Evolutionary conservation across 2,888 invertebrate species (phyloP), one percentile per base, ranked within the genome.

Genomic region (Dryobota labecula): DNA sequence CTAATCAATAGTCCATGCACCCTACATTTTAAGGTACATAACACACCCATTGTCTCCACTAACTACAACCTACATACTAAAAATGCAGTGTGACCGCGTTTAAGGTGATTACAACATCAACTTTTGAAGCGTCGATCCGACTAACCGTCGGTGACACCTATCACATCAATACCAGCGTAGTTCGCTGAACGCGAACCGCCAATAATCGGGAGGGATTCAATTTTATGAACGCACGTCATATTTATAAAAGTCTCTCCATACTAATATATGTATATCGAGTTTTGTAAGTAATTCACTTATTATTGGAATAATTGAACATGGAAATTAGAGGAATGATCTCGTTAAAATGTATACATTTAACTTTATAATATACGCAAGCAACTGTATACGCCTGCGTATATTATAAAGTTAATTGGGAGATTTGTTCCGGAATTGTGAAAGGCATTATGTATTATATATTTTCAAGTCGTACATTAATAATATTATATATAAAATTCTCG

Each of bases 81-180:
- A 45, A 15, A 6, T 51, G 20, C 33, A 51, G 20, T 65, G 15
- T 54, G n/a, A 27, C 58, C 15, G 47, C 36, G 30, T 63, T 68
- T 51, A 36, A 56, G 51, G 69, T 72, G 62, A 81, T 73, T 56
- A 78, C 45, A 57, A 53, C 66, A 63, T 81, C 72, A 73, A 81
- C 51, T 71, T 82, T 82, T 73, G 53, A 73, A 66, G 74, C 82
- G 82, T 58, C 49, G 64, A 75, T 70, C 67, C 75, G 69, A 62
- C 54, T 73, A 76, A 82, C 78, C 80, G 60, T 58, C 61, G 58
- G 73, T 70, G 83, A 85, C 85, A 83, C 70, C 83, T 75, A 80
- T 83, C 76, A 84, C 76, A 76, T 84, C 71, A 84, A 76, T 73
- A 76, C 60, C 67, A 65, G 45, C 61, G 51, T 57, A 77, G 72